Evolutionary conservation across 2,113 vertebrate genomes (phyloP).

Genomic region (Petrocephalus microphthalmus): DNA sequence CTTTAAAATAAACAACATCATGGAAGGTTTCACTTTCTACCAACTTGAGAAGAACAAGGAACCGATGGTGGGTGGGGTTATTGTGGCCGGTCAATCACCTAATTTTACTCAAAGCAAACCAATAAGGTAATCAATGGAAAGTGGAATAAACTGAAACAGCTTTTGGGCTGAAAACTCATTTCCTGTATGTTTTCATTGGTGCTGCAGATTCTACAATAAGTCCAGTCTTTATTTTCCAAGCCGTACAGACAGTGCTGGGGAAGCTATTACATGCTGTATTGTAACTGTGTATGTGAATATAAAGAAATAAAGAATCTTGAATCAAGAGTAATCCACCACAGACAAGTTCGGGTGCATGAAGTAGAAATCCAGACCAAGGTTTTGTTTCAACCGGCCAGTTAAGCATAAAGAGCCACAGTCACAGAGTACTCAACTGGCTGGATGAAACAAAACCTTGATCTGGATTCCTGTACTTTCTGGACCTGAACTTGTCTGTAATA

Average conservation of each 20-base stretch:
- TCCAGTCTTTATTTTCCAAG: not conserved
- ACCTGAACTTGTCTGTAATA: no score
- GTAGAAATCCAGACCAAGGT: no score
- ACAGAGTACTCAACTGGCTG: no score
- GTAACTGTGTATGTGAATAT: no score
- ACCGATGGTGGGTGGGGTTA: not conserved
- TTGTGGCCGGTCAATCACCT: not conserved
- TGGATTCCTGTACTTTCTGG: no score
- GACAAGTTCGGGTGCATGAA: no score
- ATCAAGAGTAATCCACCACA: no score
- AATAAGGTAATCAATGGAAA: not conserved
- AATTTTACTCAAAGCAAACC: not conserved
- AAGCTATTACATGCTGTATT: no score
- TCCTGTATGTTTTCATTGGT: not conserved
- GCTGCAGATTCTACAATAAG: not conserved
- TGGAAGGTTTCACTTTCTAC: not conserved
- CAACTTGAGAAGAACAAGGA: not conserved
- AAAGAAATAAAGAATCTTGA: no score
- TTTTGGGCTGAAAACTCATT: not conserved
- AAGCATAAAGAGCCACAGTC: no score
- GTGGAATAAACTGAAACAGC: not conserved
- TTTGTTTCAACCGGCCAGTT: no score
- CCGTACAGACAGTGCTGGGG: not conserved
- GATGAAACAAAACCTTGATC: no score
- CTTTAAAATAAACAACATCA: not conserved